Base-by-base conservation (phyloP, 35 echinoderm and acorn worm genomes). In the Hemicentrotus pulcherrimus region DNA sequence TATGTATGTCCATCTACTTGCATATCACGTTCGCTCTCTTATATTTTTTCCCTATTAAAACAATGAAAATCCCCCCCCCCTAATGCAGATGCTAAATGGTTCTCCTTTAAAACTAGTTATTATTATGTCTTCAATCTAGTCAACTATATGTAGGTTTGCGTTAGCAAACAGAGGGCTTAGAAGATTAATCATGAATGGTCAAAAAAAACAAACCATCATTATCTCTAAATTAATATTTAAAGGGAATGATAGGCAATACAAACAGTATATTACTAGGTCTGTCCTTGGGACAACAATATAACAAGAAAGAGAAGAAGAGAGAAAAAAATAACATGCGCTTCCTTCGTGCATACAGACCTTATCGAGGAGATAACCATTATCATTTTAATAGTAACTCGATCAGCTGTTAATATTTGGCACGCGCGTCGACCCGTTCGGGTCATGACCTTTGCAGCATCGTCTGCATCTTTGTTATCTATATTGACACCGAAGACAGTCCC, bases 331-430 rank as follows among this genome's bases (percentile, higher is more conserved):
- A 6, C 65, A 78, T 24, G 65, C 65, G 19, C 1, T 18, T 22
- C 19, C 65, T 78, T 78, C 65, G 65, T 78, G 65, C 28, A n/a
- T 78, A 59, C 35, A 41, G 16, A 59, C 52, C 16, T 59, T 14
- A 22, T 78, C 65, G 19, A 78, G 65, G 18, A 78, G 19, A 59
- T 59, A 11, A 1, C 50, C 50, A 2, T 14, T 55, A 55, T 78
- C 65, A n/a, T 24, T 14, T 78, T 78, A 78, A 8, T n/a, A n/a
- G 65, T 78, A 78, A 78, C 65, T 78, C 22, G 65, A 78, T 78
- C 65, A 78, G 65, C 65, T 78, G 65, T 78, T 78, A 28, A 78
- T 78, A 78, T 78, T n/a, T 78, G 65, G 65, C 65, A 78, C 65
- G 65, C 65, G 65, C 65, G 5, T 78, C 65, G 22, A 8, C 65